A percentile compares a stretch with the other conserved stretches of the same genome.
phyloP scores from a whole-genome alignment of 2,888 invertebrate species.

The Vesta saturnalis region DNA sequence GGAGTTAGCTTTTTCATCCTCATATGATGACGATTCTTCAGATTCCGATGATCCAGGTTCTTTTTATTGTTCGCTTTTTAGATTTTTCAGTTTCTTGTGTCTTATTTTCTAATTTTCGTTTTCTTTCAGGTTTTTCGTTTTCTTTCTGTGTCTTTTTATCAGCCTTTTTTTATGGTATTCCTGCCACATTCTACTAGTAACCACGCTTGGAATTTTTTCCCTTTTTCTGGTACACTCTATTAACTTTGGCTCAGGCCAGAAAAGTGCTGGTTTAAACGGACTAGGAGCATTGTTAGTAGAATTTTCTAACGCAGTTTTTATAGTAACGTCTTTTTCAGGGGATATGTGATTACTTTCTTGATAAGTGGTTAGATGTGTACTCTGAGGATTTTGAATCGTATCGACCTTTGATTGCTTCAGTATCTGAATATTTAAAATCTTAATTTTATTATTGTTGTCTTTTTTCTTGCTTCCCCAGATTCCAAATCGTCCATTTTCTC shows the following conservation, averaged over 20 bases:
- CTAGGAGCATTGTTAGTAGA: background rate
- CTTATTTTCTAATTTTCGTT: background rate
- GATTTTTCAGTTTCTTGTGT: background rate
- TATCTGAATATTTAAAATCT: no score
- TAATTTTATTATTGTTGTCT: background rate
- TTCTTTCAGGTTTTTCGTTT: background rate
- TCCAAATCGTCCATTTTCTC: background rate
- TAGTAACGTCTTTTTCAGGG: background rate
- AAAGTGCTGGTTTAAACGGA: background rate
- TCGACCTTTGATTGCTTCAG: background rate
- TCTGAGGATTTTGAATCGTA: background rate
- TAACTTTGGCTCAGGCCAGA: no score
- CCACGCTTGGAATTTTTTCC: background rate
- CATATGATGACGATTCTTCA: background rate
- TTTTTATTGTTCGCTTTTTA: background rate
- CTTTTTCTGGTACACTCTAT: no score
- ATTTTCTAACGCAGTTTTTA: background rate
- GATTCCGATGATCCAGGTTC: background rate
- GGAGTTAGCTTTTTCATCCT: background rate
- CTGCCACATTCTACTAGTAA: background rate
- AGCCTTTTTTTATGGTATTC: slow-evolving; percentile 3
- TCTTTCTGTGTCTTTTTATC: background rate
- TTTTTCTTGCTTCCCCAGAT: background rate
- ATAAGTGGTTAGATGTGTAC: no score
- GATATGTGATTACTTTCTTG: background rate